Evolutionary conservation across 2,797 vertebrate genomes (phyloP), one percentile per base, ranked within the genome.

Genomic region (Gambusia yucatana): DNA sequence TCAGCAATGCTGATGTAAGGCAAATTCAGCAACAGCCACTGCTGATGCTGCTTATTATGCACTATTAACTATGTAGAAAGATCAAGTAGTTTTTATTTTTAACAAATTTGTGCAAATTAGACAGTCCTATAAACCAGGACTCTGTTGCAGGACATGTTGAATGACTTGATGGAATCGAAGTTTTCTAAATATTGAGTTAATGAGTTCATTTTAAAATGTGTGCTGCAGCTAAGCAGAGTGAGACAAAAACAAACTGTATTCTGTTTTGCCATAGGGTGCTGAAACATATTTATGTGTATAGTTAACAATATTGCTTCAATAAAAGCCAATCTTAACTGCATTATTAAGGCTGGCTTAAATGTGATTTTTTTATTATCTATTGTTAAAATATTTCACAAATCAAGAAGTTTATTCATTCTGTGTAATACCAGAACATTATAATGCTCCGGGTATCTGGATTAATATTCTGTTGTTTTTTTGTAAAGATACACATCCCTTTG

Each of bases 401-500:
- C 7, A 30, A 30, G 2, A 10, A 47, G 3, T 44, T 72, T 1
- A 44, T 3, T 47, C 25, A 9, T 72, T 72, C 20, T 47, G 14
- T 33, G 30, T 72, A 47, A 72, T 73, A 4, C 47, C 30, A 48
- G 20, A 16, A 52, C 39, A 33, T 36, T 52, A 41, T 55, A 10
- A 67, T 41, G 36, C 63, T 67, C 8, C 25, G 10, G 63, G 44
- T 30, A 13, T 72, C 47, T 10, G 22, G 17, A 20, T 48, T 10
- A 47, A 50, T 48, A 22, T 10, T 22, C 28, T 10, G 28, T 28
- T 41, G 9, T 48, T 36, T 30, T 30, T 41, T 39, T n/a, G 33
- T 33, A 33, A 3, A 70, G 10, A 25, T 11, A 11, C 63, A 22
- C 63, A 78, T 77, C 41, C 44, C 36, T 84, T 72, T n/a, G 84